phyloP scores from a whole-genome alignment of 2,888 invertebrate genomes.

The Eretmocerus hayati region DNA sequence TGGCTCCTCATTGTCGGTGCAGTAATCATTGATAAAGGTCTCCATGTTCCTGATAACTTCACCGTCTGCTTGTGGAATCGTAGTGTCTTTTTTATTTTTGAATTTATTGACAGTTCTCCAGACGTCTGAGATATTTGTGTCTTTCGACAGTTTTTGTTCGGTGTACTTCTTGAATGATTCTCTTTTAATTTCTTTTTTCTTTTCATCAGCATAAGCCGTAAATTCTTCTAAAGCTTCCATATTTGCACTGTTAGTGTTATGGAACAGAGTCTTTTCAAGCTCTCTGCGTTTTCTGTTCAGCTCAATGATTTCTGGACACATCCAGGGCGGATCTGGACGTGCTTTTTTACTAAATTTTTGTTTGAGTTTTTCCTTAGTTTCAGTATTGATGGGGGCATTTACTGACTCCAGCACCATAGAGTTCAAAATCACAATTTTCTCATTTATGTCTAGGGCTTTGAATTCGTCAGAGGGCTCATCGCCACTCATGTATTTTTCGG shows the following conservation, averaged over 20 bases:
- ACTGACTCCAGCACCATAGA: background rate
- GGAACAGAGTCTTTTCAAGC: background rate
- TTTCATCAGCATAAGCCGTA: background rate
- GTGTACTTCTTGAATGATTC: background rate
- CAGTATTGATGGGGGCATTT: too few species aligned
- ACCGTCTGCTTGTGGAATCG: background rate
- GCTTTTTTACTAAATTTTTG: background rate
- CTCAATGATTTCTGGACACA: background rate
- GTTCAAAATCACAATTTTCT: background rate
- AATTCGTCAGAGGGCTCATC: background rate
- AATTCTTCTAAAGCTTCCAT: background rate
- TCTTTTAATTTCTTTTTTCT: background rate
- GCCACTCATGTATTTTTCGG: background rate
- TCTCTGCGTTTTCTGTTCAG: background rate
- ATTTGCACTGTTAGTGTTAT: background rate
- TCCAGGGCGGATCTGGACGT: background rate
- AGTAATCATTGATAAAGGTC: background rate
- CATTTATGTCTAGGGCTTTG: background rate
- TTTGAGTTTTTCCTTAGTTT: too few species aligned
- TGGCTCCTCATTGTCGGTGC: too few species aligned
- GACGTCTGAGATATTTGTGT: background rate
- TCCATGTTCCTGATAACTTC: background rate
- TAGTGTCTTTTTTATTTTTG: too few species aligned
- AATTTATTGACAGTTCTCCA: background rate
- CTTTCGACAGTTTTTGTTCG: background rate